Evolutionary conservation across 2,888 invertebrate species (phyloP).

Genomic region (Diaprepes abbreviatus): DNA sequence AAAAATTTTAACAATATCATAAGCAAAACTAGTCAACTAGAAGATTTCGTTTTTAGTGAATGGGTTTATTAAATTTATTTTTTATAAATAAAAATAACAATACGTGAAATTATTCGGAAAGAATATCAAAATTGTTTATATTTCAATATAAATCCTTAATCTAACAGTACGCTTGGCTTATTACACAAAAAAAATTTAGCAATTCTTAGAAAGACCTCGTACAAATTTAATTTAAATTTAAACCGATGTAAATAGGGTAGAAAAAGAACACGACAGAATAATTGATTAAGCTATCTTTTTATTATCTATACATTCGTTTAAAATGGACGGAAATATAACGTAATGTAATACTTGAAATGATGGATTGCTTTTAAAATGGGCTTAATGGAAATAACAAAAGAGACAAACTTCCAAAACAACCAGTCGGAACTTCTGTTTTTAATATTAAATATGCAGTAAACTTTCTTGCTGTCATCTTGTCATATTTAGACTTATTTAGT

Average conservation of each 20-base stretch:
- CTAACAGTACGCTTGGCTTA: no score
- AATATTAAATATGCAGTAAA: neutral
- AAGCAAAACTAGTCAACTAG: no score
- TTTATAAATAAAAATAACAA: no score
- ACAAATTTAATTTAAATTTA: conserved; percentile 14
- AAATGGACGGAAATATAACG: conserved; percentile 16
- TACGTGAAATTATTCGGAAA: no score
- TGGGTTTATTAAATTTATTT: no score
- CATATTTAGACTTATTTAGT: neutral
- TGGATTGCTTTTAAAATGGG: conserved; percentile 11
- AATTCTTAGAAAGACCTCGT: no score
- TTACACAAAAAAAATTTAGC: no score
- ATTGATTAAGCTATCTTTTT: conserved; percentile 14
- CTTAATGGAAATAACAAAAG: neutral
- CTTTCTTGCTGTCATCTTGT: neutral
- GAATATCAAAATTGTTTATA: no score
- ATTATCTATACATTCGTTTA: conserved; percentile 14
- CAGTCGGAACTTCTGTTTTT: neutral
- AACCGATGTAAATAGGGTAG: neutral
- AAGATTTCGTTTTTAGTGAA: no score
- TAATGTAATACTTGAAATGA: conserved; percentile 30
- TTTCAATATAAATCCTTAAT: no score
- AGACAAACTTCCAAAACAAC: neutral
- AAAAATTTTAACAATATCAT: no score
- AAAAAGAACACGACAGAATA: conserved; percentile 10